Evolutionary conservation across 1,140 invertebrate species (phyloP), one percentile per base, ranked within the genome.

Genomic region (Callitettix versicolor): DNA sequence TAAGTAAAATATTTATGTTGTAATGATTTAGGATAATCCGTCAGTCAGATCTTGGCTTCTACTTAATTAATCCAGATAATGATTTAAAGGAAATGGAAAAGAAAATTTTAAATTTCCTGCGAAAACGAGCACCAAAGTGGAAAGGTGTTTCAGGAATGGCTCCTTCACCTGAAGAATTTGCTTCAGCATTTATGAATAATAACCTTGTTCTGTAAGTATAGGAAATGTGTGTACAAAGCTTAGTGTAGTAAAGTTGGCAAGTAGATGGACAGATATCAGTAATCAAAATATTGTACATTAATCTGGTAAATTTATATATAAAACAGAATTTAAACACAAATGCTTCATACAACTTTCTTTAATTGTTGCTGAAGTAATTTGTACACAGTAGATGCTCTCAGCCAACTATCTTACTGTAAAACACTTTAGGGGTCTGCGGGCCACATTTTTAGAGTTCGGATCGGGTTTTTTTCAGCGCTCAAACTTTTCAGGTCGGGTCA

Each of bases 151-250:
- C 76, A 17, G 79, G 79, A 1, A 62, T 65, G 24, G 62, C 68
- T 44, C 84, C 85, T 1, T 65, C 73, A 5, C 68, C 73, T 4
- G 68, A 77, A 3, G 68, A 79, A 52, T 84, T 82, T 63, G 67
- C 74, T 49, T 63, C 74, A 24, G 75, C 79, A 55, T 63, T 89
- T 7, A 68, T 69, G 1, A 67, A 78, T 41, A 67, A 78, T 22
- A 78, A 86, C 62, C 68, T 88, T 22, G 76, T 88, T 60, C 69
- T 86, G 84, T 87, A 74, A 70, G 74, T 75, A 22, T n/a, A 44
- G 30, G 5, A 34, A 20, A 51, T 48, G 15, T 3, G 43, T 49
- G 47, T 34, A 47, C 18, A 36, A 20, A 14, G 41, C 12, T 33
- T 50, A 15, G 56, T 47, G 48, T 56, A n/a, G 53, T 21, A 56